Percentiles rank a stretch among this genome's conserved stretches.
Conservation (phyloP, 2,888 invertebrate species). For the Coenonympha arcania region DNA sequence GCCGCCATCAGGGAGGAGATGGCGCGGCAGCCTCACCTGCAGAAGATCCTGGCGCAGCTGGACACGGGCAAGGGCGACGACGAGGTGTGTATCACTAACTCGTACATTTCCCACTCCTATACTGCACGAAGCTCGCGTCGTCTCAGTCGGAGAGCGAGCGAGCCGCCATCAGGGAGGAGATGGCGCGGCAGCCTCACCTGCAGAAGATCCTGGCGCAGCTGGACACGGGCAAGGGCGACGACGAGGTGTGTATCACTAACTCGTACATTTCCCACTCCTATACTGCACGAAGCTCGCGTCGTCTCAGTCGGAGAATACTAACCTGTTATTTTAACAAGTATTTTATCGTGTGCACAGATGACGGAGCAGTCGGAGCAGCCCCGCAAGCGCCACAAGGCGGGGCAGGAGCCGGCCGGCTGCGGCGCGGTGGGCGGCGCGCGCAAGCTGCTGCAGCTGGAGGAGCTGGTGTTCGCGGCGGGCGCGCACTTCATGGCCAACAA, state of each 20-base stretch:
- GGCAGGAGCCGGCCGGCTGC: too few relatives aligned
- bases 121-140: conserved; percentile 95
- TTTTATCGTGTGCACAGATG: too few relatives aligned
- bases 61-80: conserved; percentile 91
- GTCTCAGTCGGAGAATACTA: too few relatives aligned
- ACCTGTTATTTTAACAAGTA: too few relatives aligned
- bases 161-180: conserved; percentile 88
- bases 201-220: conserved; percentile 89
- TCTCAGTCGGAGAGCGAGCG: conserved; percentile 96
- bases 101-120: conserved; percentile 84
- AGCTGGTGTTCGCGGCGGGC: too few relatives aligned
- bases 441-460: conserved; percentile 87
- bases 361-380: too few relatives aligned
- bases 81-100: conserved; percentile 70
- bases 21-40: conserved; percentile 85
- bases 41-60: conserved; percentile 88
- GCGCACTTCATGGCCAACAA: too few relatives aligned
- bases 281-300: too few relatives aligned
- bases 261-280: too few relatives aligned
- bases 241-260: conserved; percentile 74
- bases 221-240: conserved; percentile 90
- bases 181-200: conserved; percentile 87
- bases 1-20: conserved; percentile 91
- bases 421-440: conserved; percentile 79
- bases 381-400: too few relatives aligned